phyloP scores from a whole-genome alignment of 2,797 vertebrate species.

The Alectoris magna region DNA sequence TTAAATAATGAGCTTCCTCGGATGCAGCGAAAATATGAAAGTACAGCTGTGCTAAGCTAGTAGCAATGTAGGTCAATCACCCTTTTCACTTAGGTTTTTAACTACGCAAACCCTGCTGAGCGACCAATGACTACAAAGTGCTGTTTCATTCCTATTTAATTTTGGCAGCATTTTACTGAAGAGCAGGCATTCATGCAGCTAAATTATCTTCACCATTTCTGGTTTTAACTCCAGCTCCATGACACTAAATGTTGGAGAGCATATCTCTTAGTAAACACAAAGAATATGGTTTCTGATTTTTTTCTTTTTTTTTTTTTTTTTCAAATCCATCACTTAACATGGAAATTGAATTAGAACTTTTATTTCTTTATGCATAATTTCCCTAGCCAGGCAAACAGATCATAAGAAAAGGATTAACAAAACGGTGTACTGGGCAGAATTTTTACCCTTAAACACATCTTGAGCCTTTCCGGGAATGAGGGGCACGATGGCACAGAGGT shows the following conservation, averaged over 20 bases:
- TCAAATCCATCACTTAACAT: conserved; percentile 32
- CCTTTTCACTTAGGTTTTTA: conserved; percentile 80
- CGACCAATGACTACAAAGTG: conserved; percentile 80
- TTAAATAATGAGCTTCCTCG: conserved; percentile 79
- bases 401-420: conserved; percentile 26
- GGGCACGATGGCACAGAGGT: neutral
- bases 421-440: neutral
- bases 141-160: conserved; percentile 78
- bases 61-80: conserved; percentile 80
- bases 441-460: conserved; percentile 4
- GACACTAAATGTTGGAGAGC: conserved; percentile 65
- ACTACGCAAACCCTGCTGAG: conserved; percentile 77
- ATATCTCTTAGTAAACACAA: conserved; percentile 73
- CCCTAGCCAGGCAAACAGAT: conserved; percentile 4
- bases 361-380: conserved; percentile 67
- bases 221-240: conserved; percentile 67
- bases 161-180: conserved; percentile 78
- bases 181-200: conserved; percentile 74
- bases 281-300: conserved; percentile 45
- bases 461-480: neutral
- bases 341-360: conserved; percentile 73
- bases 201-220: conserved; percentile 74
- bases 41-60: conserved; percentile 76
- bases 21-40: conserved; percentile 72
- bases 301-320: neutral